phyloP scores from a whole-genome alignment of 1,140 invertebrate genomes.

The Drosophila quadrilineata region DNA sequence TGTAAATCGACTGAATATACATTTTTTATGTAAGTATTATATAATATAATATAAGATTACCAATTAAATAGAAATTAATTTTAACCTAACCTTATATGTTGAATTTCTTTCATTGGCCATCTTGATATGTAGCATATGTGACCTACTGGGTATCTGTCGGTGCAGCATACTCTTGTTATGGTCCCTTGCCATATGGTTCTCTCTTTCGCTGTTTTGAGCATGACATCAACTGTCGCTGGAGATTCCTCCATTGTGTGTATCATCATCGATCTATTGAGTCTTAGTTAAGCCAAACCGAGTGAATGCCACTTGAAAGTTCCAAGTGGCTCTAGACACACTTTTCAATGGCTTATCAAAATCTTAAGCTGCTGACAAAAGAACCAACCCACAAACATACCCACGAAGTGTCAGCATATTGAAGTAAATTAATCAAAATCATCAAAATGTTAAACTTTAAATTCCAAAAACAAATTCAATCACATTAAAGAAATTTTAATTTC shows the following conservation, averaged over 20 bases:
- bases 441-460: no score
- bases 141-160: neutral
- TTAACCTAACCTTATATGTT: no score
- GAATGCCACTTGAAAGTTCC: slow-evolving; percentile 56
- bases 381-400: no score
- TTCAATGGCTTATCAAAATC: slow-evolving; percentile 76
- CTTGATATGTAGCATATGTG: no score
- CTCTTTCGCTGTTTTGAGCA: no score
- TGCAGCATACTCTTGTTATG: no score
- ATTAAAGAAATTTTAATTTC: neutral
- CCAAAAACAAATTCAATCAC: no score
- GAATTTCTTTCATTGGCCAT: no score
- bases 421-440: slow-evolving; percentile 36
- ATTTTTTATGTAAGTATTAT: neutral
- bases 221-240: slow-evolving; percentile 59
- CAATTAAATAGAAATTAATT: no score
- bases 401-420: no score
- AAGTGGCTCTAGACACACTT: slow-evolving; percentile 73
- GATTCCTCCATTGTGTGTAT: slow-evolving; percentile 4
- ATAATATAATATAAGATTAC: no score
- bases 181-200: no score
- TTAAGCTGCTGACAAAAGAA: slow-evolving; percentile 63
- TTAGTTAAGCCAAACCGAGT: slow-evolving; percentile 43
- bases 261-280: slow-evolving; percentile 58
- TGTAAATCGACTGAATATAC: neutral